Base-by-base conservation (phyloP, 2,888 invertebrate genomes). In the Polydesmus complanatus region DNA sequence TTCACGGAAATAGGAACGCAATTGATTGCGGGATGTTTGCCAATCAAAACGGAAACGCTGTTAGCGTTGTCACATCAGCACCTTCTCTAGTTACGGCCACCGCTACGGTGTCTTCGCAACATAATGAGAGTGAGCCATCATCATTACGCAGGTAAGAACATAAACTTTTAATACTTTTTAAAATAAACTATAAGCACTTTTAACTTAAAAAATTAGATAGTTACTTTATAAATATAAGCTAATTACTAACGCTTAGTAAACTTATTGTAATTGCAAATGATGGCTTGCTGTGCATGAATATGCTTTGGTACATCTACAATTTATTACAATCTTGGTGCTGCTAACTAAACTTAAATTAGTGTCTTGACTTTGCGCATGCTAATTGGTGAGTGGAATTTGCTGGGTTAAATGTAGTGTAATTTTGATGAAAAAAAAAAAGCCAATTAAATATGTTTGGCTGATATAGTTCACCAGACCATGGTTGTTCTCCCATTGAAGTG, bases 401-500 rank as follows among this genome's bases (percentile, higher is more conserved):
- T n/a, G n/a, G n/a, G n/a, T 18, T 14, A 47, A 47, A 47, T 47
- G 48, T 14, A 47, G n/a, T 14, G 48, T 18, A n/a, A 14, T 47
- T 47, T 47, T 47, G 11, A 11, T 47, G 11, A 11, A 47, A n/a
- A 47, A 47, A 14, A 14, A 11, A 14, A 19, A 23, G 57, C 56
- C 3, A 66, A 67, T 52, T 66, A 67, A 57, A 65, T 66, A 26
- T 66, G 27, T 61, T 22, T 55, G 55, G 37, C 5, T 37, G 14
- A 19, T 54, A 47, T 54, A 58, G 63, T 51, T 37, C 48, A 27
- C 61, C 58, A 14, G 58, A 54, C 2, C 58, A 48, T 19, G 50
- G 49, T 25, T n/a, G n/a, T n/a, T 50, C 53, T 22, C 60, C 56
- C 11, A 58, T 62, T 22, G 61, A 61, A 56, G 52, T 19, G n/a